These are phyloP conservation scores for Xylocampa areola DNA, from an alignment of 2,888 invertebrate species.

Conservation along the genomic window DNA sequence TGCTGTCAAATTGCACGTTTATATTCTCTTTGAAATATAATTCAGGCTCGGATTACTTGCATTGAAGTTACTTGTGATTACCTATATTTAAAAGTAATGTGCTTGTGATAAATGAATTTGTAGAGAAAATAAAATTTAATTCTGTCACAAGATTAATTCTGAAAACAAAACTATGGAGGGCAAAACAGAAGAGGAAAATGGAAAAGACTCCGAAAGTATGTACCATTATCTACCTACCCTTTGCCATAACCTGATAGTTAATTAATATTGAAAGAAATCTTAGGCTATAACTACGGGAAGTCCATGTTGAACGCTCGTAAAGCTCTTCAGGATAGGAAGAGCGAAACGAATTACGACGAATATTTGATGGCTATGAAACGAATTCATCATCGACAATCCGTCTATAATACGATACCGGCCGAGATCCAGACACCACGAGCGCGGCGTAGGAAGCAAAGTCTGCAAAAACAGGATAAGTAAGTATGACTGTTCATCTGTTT, in stretches of 20 bases:
- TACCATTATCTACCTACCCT: neutral
- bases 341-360: conserved; percentile 66
- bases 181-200: neutral
- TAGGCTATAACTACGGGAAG: conserved; percentile 2
- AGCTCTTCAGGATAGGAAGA: conserved; percentile 15
- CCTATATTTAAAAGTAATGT: no score
- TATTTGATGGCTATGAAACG: conserved; percentile 75
- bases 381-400: conserved; percentile 60
- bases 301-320: conserved; percentile 3
- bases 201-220: conserved; percentile 8
- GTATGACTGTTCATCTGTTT: neutral
- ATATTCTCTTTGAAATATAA: no score
- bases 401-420: conserved; percentile 24
- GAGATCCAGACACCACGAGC: conserved; percentile 67
- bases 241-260: no score
- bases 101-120: no score
- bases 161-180: no score
- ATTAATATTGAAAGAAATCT: no score
- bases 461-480: conserved; percentile 41
- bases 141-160: no score
- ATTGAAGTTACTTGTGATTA: no score
- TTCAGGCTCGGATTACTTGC: no score
- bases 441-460: conserved; percentile 59
- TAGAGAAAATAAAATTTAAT: no score
- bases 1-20: no score